Evolutionary conservation across 2,113 vertebrate genomes (phyloP).

Genomic region (Oncorhynchus keta): DNA sequence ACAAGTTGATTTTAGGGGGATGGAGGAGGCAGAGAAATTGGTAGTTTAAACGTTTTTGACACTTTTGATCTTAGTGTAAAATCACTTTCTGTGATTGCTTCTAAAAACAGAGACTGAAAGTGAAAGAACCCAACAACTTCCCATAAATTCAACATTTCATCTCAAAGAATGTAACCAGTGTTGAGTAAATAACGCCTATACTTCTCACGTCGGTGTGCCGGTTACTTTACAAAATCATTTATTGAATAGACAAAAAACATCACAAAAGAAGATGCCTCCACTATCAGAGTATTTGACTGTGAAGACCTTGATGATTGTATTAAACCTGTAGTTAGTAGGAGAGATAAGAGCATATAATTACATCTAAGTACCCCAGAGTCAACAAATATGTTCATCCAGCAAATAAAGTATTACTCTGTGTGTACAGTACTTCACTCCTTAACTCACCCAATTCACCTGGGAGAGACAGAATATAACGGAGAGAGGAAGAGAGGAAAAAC

Average conservation of each 20-base stretch:
- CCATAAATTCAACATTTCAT: too few species aligned
- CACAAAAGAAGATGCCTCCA: not conserved
- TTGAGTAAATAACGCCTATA: too few species aligned
- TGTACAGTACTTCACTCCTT: conserved; percentile 60
- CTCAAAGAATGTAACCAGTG: too few species aligned
- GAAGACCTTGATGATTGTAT: conserved; percentile 48
- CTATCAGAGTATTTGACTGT: conserved; percentile 31
- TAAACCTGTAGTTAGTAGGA: conserved; percentile 65
- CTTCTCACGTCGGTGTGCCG: too few species aligned
- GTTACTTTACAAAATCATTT: too few species aligned
- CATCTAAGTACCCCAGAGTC: conserved; percentile 66
- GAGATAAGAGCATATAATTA: conserved; percentile 69
- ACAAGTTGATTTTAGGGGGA: not conserved
- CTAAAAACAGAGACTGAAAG: too few species aligned
- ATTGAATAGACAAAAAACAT: too few species aligned
- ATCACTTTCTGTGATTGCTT: too few species aligned
- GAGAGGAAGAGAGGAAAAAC: conserved; percentile 46
- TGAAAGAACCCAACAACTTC: too few species aligned
- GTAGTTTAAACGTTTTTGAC: too few species aligned
- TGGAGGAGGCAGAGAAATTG: too few species aligned
- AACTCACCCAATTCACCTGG: conserved; percentile 65
- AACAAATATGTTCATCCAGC: conserved; percentile 75
- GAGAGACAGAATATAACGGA: conserved; percentile 55
- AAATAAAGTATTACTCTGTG: conserved; percentile 74
- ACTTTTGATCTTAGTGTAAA: too few species aligned